Percentiles rank a stretch among this genome's conserved stretches.
Conservation (phyloP, 2,797 vertebrate genomes). For the Semotilus atromaculatus region DNA sequence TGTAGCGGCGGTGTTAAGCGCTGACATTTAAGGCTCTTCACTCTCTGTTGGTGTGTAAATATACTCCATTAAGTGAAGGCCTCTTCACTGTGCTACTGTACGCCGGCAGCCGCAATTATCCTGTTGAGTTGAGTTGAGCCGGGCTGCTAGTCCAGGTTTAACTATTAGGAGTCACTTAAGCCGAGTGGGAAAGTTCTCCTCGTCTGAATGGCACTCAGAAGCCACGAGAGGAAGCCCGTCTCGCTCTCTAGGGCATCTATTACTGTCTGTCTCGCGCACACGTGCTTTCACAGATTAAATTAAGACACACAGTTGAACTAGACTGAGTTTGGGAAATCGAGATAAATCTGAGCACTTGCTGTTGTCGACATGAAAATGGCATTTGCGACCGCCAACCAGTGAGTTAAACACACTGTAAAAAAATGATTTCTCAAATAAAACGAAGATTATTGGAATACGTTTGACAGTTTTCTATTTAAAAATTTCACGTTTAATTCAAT, state of each 20-base stretch:
- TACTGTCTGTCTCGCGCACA: constrained; percentile 24
- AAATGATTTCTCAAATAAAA: too few relatives aligned
- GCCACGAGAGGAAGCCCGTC: background rate
- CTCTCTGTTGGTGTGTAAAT: constrained; percentile 67
- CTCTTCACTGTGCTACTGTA: constrained; percentile 63
- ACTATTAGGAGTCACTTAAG: constrained; percentile 73
- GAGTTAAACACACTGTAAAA: background rate
- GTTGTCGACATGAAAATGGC: background rate
- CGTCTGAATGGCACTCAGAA: constrained; percentile 40
- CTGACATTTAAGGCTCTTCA: constrained; percentile 47
- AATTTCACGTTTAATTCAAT: background rate
- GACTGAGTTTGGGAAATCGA: background rate
- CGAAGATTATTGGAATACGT: too few relatives aligned
- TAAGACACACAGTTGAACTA: background rate
- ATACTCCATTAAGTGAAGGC: constrained; percentile 69
- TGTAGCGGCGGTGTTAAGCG: background rate
- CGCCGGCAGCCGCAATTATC: constrained; percentile 68
- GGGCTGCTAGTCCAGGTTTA: constrained; percentile 59
- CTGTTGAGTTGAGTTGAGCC: constrained; percentile 67
- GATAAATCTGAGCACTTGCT: background rate
- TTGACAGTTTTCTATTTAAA: too few relatives aligned
- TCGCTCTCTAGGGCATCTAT: background rate
- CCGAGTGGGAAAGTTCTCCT: constrained; percentile 44
- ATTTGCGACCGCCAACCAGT: background rate
- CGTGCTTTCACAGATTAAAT: background rate